Evolutionary conservation across 2,113 vertebrate species (phyloP).

Genomic region (Bubalus kerabau): DNA sequence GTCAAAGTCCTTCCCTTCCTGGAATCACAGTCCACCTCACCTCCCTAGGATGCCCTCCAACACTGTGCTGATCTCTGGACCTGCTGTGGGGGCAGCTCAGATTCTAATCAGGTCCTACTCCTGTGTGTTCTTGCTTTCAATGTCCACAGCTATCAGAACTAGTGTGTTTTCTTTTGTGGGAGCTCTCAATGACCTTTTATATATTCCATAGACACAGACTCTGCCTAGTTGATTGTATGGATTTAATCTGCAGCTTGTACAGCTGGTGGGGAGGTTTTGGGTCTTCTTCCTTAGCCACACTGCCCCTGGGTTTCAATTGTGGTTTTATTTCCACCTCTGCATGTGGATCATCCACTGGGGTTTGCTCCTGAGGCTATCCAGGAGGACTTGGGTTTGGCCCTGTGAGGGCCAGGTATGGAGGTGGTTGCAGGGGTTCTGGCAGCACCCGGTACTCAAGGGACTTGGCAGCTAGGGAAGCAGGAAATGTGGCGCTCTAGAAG

Average conservation of each 20-base stretch:
- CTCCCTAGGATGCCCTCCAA: background rate
- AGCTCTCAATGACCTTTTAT: background rate
- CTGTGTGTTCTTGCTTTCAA: background rate
- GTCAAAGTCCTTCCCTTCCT: background rate
- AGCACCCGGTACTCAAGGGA: background rate
- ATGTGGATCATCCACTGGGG: background rate
- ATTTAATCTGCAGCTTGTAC: background rate
- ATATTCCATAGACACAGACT: background rate
- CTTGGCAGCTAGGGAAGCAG: accelerated
- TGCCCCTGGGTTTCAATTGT: background rate
- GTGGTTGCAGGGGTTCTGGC: background rate
- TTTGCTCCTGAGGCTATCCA: background rate
- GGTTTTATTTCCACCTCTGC: background rate
- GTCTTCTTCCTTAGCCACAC: background rate
- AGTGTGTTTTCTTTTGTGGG: background rate
- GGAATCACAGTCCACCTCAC: background rate
- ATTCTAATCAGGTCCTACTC: background rate
- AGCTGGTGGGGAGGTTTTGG: background rate
- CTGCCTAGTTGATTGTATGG: background rate
- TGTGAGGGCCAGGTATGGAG: background rate
- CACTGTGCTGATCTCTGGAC: background rate
- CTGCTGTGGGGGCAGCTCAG: background rate
- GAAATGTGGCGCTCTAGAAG: background rate
- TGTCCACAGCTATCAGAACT: background rate
- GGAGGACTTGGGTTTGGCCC: background rate